Conservation (phyloP, 2,888 invertebrate species). For the Drosophila fungiperda region DNA sequence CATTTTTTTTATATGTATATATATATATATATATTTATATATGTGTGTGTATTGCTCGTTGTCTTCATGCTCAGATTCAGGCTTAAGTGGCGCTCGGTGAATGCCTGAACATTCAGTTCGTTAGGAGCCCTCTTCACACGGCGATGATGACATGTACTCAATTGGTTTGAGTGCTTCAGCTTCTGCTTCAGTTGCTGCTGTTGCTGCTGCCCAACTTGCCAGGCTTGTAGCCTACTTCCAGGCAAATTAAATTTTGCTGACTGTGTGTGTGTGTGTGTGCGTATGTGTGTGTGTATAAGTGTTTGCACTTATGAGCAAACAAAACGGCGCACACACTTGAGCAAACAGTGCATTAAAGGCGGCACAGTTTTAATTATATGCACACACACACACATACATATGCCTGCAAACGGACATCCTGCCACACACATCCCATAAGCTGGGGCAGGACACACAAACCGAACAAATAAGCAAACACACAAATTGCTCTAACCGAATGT, state of each 20-base stretch:
- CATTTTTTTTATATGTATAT: not conserved
- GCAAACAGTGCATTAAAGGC: conserved; percentile 63
- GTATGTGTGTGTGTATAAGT: conserved; percentile 1
- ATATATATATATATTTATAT: conserved; percentile 7
- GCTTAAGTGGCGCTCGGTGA: conserved; percentile 33
- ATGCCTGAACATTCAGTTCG: conserved; percentile 37
- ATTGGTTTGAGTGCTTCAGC: conserved; percentile 54
- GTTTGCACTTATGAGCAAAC: conserved; percentile 42
- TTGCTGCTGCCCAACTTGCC: conserved; percentile 32
- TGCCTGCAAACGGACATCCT: conserved; percentile 35
- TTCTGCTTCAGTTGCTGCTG: too few relatives aligned
- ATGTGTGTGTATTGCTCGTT: conserved; percentile 4
- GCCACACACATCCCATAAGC: conserved; percentile 1
- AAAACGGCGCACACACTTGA: conserved; percentile 63
- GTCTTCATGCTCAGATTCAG: conserved; percentile 12
- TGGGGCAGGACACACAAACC: not conserved
- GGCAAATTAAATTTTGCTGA: conserved; percentile 60
- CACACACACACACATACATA: conserved; percentile 25
- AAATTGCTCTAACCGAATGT: conserved; percentile 50
- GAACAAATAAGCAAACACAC: conserved; percentile 31
- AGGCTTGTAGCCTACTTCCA: conserved; percentile 68
- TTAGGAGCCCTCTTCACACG: conserved; percentile 41
- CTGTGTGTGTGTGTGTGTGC: conserved; percentile 5
- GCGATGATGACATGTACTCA: conserved; percentile 61
- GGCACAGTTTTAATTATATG: conserved; percentile 69